Base-by-base conservation (phyloP, 2,797 vertebrate genomes). In the Clarias platycephalus region DNA sequence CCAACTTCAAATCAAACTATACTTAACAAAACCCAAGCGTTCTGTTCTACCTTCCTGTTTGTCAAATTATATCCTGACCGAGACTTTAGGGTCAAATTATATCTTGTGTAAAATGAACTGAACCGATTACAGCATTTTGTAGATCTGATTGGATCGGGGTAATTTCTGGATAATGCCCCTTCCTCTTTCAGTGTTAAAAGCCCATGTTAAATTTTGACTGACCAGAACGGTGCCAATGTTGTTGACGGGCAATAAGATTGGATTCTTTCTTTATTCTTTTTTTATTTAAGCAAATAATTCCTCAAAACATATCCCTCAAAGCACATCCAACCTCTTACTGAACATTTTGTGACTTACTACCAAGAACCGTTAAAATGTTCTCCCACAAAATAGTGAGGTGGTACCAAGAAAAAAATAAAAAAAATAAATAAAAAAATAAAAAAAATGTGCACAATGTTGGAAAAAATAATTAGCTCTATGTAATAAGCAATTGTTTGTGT, bases 381-480 rank as follows among this genome's bases (percentile, higher is more conserved):
- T 75, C 80, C 64, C 85, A 85, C 90, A 89, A 82, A 83, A 90
- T 84, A 88, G 84, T 90, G 90, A 91, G 88, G 90, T 88, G 84
- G 89, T 87, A 74, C 70, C 5, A 16, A 66, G 7, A 34, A 26
- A 62, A 49, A 68, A 6, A n/a, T n/a, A n/a, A n/a, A n/a, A n/a
- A n/a, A n/a, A n/a, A n/a, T n/a, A n/a, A n/a, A n/a, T n/a, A n/a
- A 22, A 76, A 26, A 58, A 81, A 31, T 5, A 67, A 67, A 66
- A 37, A n/a, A 2, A 6, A 0, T 24, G 57, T 62, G 58, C 91
- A 88, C 89, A 26, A 20, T 87, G 90, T 83, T 87, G 71, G 86
- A 84, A 85, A 85, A 53, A 91, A 60, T 31, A 57, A 10, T 8
- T 90, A 90, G 88, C 86, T 89, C 87, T 89, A 13, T 12, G 62